Percentiles rank a stretch among this genome's conserved stretches.
These are phyloP conservation scores for Delia radicum DNA, from an alignment of 1,140 invertebrate genomes.

Conservation along the genomic window DNA sequence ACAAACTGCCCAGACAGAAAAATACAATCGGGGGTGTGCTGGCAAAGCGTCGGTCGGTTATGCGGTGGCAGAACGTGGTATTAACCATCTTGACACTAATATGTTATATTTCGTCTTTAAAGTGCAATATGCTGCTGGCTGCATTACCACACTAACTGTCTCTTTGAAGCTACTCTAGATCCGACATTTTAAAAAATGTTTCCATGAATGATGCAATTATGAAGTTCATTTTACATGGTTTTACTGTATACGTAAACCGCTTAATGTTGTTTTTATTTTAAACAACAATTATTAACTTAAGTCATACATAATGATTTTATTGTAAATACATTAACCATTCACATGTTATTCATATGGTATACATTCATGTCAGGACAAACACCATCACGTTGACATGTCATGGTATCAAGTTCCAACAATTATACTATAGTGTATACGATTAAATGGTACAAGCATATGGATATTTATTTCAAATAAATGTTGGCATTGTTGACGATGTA, in stretches of 20 bases:
- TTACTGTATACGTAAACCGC: background rate
- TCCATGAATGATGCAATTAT: too few species aligned
- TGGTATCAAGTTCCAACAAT: background rate
- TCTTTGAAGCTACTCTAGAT: too few species aligned
- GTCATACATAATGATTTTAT: background rate
- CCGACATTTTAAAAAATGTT: too few species aligned
- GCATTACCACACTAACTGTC: too few species aligned
- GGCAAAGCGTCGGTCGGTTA: too few species aligned
- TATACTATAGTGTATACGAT: background rate
- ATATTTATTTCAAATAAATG: background rate
- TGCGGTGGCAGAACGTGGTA: too few species aligned
- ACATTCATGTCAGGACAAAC: background rate
- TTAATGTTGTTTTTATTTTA: constrained; percentile 5
- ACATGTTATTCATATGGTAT: background rate
- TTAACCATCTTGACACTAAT: too few species aligned
- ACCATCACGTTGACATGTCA: background rate
- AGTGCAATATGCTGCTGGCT: too few species aligned
- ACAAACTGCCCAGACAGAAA: too few species aligned
- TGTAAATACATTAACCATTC: background rate
- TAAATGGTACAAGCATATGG: background rate
- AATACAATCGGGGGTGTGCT: too few species aligned
- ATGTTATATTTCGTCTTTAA: too few species aligned
- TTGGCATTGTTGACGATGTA: background rate
- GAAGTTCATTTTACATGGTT: too few species aligned
- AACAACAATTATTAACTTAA: background rate